Evolutionary conservation across 2,113 vertebrate species (phyloP).

Genomic region (Genyomyrus donnyi): DNA sequence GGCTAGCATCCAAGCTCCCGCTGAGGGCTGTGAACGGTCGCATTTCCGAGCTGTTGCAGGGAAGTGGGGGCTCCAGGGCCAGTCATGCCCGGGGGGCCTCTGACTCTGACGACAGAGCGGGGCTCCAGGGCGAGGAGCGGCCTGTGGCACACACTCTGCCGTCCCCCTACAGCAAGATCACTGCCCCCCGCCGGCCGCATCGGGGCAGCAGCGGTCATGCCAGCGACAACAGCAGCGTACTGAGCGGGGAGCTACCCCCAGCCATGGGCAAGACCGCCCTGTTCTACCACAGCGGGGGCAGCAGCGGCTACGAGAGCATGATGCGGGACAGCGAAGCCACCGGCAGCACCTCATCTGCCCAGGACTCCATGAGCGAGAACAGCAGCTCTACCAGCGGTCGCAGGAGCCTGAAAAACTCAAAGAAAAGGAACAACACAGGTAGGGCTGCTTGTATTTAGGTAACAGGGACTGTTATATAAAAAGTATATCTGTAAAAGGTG

Average conservation of each 20-base stretch:
- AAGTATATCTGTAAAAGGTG: background rate
- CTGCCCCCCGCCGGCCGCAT: constrained; percentile 84
- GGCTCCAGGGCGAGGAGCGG: constrained; percentile 59
- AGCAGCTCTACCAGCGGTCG: constrained; percentile 78
- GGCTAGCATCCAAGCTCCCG: constrained; percentile 78
- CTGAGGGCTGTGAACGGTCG: constrained; percentile 83
- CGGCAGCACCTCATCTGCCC: constrained; percentile 85
- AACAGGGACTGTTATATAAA: background rate
- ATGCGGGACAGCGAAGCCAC: constrained; percentile 95
- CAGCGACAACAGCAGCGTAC: constrained; percentile 94
- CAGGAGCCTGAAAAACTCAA: constrained; percentile 82
- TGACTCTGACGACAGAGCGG: constrained; percentile 56
- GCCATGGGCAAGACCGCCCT: constrained; percentile 96
- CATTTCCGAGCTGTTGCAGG: constrained; percentile 89
- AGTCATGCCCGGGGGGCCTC: constrained; percentile 43
- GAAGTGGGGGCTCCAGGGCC: constrained; percentile 56
- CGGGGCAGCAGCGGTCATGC: constrained; percentile 94
- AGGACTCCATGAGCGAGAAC: constrained; percentile 94
- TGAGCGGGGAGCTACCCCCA: constrained; percentile 91
- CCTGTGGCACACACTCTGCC: constrained; percentile 72
- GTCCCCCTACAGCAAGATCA: constrained; percentile 96
- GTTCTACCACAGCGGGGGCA: constrained; percentile 95
- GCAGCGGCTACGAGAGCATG: constrained; percentile 97
- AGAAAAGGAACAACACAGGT: constrained; percentile 85
- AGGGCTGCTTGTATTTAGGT: constrained; percentile 18